Conservation (phyloP, 1,140 invertebrate species). For the Philaenus spumarius region DNA sequence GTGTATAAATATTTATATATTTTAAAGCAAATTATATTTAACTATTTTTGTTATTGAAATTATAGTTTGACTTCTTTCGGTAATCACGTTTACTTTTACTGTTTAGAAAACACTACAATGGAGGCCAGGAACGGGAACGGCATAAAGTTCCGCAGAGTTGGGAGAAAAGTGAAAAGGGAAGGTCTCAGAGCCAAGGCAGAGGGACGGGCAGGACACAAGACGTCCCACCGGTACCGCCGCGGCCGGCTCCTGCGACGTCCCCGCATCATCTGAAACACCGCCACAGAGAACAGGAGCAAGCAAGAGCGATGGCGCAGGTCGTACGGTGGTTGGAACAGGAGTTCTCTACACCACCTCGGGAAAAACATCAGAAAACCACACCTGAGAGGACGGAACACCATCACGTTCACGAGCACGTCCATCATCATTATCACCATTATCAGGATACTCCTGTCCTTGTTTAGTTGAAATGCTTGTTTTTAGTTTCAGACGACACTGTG, state of each 20-base stretch:
- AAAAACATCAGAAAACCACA: slow-evolving; percentile 14
- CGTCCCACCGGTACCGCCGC: slow-evolving; percentile 31
- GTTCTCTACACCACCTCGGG: slow-evolving; percentile 37
- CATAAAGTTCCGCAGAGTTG: slow-evolving; percentile 24
- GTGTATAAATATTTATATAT: no score
- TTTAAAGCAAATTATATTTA: no score
- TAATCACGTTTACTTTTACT: no score
- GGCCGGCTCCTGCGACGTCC: slow-evolving; percentile 34
- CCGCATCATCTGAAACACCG: slow-evolving; percentile 57
- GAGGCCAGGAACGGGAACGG: slow-evolving; percentile 20
- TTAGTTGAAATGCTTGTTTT: slow-evolving; percentile 1
- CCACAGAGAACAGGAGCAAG: slow-evolving; percentile 58
- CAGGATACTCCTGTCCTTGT: slow-evolving; percentile 41
- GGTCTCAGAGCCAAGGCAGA: slow-evolving; percentile 9
- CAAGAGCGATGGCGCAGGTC: slow-evolving; percentile 60
- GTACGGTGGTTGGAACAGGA: slow-evolving; percentile 52
- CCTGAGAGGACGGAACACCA: slow-evolving; percentile 28
- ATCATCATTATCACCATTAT: slow-evolving; percentile 79
- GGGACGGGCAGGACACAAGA: slow-evolving; percentile 26
- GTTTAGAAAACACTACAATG: slow-evolving; percentile 37
- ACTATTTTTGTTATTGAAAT: no score
- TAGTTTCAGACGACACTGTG: no score
- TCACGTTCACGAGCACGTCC: slow-evolving; percentile 75
- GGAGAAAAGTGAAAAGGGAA: slow-evolving; percentile 22
- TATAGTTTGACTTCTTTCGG: no score